Percentiles rank a stretch among this genome's conserved stretches.
phyloP scores from a whole-genome alignment of 2,797 vertebrate species.

The Urophycis tenuis region DNA sequence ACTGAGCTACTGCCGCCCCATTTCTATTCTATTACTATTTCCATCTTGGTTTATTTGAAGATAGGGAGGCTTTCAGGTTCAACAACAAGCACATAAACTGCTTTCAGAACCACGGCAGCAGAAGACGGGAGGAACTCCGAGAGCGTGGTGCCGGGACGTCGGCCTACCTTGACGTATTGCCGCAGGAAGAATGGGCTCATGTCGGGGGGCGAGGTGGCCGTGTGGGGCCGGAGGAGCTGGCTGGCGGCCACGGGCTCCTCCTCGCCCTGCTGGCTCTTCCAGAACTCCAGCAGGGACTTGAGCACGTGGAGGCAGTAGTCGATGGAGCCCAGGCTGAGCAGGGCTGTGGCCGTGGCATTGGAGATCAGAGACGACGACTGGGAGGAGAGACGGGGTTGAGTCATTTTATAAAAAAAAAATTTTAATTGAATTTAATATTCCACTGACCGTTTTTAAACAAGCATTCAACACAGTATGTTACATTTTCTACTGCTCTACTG shows the following conservation, averaged over 20 bases:
- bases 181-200: slow-evolving; percentile 99
- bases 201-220: slow-evolving; percentile 90
- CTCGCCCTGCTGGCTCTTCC: slow-evolving; percentile 95
- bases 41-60: neutral
- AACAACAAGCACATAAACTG: neutral
- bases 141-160: neutral
- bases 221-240: slow-evolving; percentile 94
- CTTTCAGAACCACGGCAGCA: neutral
- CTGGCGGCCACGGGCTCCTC: slow-evolving; percentile 88
- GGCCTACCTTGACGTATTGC: slow-evolving; percentile 91
- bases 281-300: slow-evolving; percentile 92
- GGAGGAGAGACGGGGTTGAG: neutral
- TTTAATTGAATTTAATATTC: no score
- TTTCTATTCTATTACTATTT: no score
- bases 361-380: slow-evolving; percentile 97
- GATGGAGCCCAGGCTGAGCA: slow-evolving; percentile 90
- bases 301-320: slow-evolving; percentile 97
- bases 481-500: no score
- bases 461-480: no score
- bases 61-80: neutral
- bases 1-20: no score
- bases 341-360: slow-evolving; percentile 90
- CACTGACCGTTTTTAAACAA: no score
- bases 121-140: neutral
- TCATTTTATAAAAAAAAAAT: neutral